Evolutionary conservation across 2,888 invertebrate genomes (phyloP).

Genomic region (Sipunculus nudus): DNA sequence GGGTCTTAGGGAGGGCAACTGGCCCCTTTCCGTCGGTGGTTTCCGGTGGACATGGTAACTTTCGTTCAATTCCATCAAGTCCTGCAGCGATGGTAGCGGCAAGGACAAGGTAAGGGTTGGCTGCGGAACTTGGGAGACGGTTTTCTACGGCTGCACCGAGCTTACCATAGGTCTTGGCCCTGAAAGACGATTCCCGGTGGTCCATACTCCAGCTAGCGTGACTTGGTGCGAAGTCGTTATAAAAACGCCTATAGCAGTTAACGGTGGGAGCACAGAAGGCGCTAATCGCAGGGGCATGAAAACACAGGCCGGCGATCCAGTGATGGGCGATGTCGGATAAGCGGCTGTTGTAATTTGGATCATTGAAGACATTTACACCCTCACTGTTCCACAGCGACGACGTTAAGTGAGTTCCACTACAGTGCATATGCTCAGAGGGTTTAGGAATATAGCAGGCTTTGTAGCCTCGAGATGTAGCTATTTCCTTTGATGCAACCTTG

Average conservation of each 20-base stretch:
- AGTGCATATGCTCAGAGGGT: neutral
- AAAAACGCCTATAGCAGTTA: conserved; percentile 33
- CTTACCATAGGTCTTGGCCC: conserved; percentile 18
- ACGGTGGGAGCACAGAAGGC: conserved; percentile 32
- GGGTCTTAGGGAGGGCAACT: conserved; percentile 9
- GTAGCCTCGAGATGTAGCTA: too few relatives aligned
- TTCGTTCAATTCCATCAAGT: conserved; percentile 30
- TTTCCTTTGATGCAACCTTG: too few relatives aligned
- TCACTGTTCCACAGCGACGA: conserved; percentile 28
- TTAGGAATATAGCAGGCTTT: too few relatives aligned
- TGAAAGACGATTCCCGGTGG: conserved; percentile 6
- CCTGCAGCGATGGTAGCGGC: conserved; percentile 39
- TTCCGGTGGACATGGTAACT: conserved; percentile 12
- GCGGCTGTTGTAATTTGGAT: conserved; percentile 4
- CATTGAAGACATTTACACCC: conserved; percentile 19
- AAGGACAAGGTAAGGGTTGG: conserved; percentile 35
- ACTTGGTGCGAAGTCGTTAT: conserved; percentile 4
- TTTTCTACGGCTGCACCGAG: conserved; percentile 28
- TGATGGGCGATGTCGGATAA: conserved; percentile 17
- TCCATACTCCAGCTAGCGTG: conserved; percentile 26
- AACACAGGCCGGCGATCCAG: conserved; percentile 31
- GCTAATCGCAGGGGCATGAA: conserved; percentile 27
- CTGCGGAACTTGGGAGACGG: conserved; percentile 21
- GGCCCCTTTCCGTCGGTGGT: too few relatives aligned
- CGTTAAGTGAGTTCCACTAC: conserved; percentile 35